Evolutionary conservation across 2,113 vertebrate genomes (phyloP), one percentile per base, ranked within the genome.

Genomic region (Ancistrus triradiatus): DNA sequence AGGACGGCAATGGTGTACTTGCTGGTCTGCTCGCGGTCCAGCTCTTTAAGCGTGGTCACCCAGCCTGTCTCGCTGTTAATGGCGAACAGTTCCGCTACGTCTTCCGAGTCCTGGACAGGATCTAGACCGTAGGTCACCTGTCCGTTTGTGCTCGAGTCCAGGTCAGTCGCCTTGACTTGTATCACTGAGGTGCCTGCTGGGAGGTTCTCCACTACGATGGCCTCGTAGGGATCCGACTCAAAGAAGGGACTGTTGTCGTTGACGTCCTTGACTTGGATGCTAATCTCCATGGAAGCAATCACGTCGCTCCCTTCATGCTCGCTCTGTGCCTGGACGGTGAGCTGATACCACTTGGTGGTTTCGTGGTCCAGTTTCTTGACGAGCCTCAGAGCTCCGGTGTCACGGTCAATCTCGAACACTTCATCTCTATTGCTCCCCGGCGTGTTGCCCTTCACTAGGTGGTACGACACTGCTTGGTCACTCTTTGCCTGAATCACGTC

Each of bases 341-440:
- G 91, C 64, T 98, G 95, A 62, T 95, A 97, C 95, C 95, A 98
- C 69, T 96, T 97, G 2, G 93, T 91, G 0, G 81, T 88, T 79
- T 98, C 95, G 4, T 98, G 94, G 75, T 99, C 92, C 1, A 99
- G 90, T 42, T 72, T 87, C 73, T 98, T 98, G 68, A 94, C 91
- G 35, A 98, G 84, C 76, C 95, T 99, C 72, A 99, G 77, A 15
- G 82, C 77, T 42, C 95, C 96, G 3, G 85, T 93, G 55, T 93
- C 88, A 14, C 67, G 83, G 76, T 95, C 91, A 7, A 99, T 85
- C 28, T 93, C 90, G 80, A 99, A 98, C 61, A 90, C 83, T n/a
- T 95, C 91, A 65, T 92, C 91, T 69, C 79, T 85, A 0, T 98
- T 99, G 78, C 95, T 97, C 75, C 98, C 95, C 0, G 87, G 88